Conservation (phyloP, 2,888 invertebrate species). For the Argynnis bischoffii region DNA sequence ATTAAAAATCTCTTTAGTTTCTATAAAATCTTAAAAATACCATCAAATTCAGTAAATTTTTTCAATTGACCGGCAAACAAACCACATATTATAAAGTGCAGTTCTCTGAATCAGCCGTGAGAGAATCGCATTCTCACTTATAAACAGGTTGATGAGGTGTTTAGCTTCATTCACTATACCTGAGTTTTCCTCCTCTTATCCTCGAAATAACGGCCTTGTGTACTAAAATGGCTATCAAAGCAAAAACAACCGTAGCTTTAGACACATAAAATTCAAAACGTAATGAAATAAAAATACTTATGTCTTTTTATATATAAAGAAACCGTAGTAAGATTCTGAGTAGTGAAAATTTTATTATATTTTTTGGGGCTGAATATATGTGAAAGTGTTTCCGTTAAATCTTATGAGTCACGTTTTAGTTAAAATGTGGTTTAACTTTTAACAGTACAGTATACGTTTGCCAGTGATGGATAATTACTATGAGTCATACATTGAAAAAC, state of each 20-base stretch:
- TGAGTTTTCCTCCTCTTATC: constrained; percentile 39
- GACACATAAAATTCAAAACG: neutral
- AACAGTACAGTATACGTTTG: neutral
- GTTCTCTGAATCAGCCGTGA: constrained; percentile 31
- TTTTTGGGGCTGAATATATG: constrained; percentile 26
- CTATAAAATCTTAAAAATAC: no score
- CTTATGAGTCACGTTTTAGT: constrained; percentile 23
- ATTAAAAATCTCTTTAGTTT: no score
- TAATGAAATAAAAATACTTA: neutral
- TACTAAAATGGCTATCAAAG: neutral
- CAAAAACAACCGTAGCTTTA: neutral
- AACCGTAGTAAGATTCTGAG: constrained; percentile 21
- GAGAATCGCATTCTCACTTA: constrained; percentile 30
- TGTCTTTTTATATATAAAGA: neutral
- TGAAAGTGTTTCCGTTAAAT: constrained; percentile 28
- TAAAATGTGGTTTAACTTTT: constrained; percentile 2
- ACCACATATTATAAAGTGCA: neutral
- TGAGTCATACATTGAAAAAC: constrained; percentile 4
- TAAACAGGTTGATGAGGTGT: constrained; percentile 37
- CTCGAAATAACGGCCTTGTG: constrained; percentile 14
- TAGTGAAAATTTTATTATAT: constrained; percentile 26
- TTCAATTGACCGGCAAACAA: no score
- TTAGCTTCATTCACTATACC: constrained; percentile 30
- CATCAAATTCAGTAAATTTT: no score
- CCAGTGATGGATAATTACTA: neutral